phyloP scores from a whole-genome alignment of 2,113 vertebrate genomes.

The Gymnarchus niloticus region DNA sequence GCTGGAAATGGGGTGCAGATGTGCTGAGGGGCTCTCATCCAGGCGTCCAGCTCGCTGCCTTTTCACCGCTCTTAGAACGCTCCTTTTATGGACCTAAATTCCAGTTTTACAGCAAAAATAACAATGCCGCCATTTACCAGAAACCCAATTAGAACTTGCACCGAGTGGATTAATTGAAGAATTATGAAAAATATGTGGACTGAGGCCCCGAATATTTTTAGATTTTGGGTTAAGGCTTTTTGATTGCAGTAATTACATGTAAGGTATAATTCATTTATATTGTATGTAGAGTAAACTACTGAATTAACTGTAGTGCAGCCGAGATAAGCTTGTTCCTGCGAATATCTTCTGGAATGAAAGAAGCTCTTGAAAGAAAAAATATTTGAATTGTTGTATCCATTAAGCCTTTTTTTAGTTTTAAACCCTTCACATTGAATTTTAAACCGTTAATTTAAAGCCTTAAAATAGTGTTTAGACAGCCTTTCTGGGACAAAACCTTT shows the following conservation, averaged over 20 bases:
- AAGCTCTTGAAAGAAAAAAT: not conserved
- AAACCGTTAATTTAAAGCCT: not conserved
- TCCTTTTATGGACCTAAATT: slow-evolving; percentile 28
- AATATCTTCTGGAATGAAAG: not conserved
- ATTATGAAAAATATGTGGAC: not conserved
- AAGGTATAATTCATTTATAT: slow-evolving; percentile 42
- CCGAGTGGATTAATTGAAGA: not conserved
- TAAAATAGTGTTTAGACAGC: not conserved
- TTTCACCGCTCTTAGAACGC: slow-evolving; percentile 27
- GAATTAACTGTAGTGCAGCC: not conserved
- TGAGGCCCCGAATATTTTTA: slow-evolving; percentile 18
- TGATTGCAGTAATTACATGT: not conserved
- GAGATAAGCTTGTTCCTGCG: not conserved
- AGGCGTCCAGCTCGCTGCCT: slow-evolving; percentile 22
- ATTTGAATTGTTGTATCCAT: not conserved
- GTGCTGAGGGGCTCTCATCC: slow-evolving; percentile 37
- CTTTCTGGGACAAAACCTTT: not conserved
- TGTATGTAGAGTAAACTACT: slow-evolving; percentile 20
- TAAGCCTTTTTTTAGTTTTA: not conserved
- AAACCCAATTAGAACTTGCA: slow-evolving; percentile 6
- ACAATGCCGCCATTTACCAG: slow-evolving; percentile 11
- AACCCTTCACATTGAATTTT: not conserved
- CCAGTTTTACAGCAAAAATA: slow-evolving; percentile 21
- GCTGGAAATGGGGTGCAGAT: slow-evolving; percentile 59
- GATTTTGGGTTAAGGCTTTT: not conserved